Percentiles rank a stretch among this genome's conserved stretches.
Evolutionary conservation across 2,797 vertebrate species (phyloP).

Genomic region (Dryobates pubescens): DNA sequence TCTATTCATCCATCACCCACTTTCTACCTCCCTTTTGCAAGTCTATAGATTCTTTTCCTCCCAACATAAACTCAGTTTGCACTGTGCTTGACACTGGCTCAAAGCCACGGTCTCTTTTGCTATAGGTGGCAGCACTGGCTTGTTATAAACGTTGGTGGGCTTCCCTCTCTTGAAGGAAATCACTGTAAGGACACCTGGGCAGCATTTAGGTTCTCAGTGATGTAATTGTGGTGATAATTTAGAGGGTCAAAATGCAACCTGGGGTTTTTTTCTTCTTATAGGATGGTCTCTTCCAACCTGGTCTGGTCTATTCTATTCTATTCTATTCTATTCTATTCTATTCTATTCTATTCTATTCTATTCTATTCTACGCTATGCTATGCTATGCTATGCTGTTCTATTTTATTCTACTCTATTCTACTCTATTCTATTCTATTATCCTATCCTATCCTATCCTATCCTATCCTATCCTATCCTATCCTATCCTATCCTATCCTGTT

Average conservation of each 20-base stretch:
- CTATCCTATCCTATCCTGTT: neutral
- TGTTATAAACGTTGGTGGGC: neutral
- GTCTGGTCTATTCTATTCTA: too few relatives aligned
- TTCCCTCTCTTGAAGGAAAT: neutral
- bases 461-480: too few relatives aligned
- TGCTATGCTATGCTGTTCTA: neutral
- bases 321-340: too few relatives aligned
- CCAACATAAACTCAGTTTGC: neutral
- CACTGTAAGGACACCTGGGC: neutral
- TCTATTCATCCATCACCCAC: neutral
- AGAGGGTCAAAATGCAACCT: neutral
- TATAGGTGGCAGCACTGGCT: slow-evolving; percentile 40
- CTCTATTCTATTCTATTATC: too few relatives aligned
- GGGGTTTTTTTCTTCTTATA: neutral
- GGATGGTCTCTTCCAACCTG: neutral
- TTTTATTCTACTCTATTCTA: neutral
- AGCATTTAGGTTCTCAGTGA: neutral
- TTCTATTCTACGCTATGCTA: neutral
- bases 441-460: too few relatives aligned
- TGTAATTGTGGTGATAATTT: neutral
- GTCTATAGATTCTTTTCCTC: neutral
- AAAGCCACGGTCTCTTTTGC: neutral
- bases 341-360: too few relatives aligned
- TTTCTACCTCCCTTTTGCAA: neutral
- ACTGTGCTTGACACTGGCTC: neutral